Conservation (phyloP, 2,888 invertebrate genomes). For the Sarcophaga variegata region DNA sequence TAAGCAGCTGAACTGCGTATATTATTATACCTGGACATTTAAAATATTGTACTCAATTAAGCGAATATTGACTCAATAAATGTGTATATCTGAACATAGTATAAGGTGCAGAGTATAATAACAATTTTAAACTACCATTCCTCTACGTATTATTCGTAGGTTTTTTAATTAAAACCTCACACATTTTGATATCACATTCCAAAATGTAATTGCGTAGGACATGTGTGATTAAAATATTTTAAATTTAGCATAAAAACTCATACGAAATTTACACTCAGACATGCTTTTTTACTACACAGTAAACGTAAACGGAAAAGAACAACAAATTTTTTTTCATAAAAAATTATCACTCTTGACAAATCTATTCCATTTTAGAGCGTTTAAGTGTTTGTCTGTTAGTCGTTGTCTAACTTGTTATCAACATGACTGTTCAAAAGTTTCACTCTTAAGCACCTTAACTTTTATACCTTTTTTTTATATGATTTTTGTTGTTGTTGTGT, state of each 20-base stretch:
- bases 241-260: conserved; percentile 26
- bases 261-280: conserved; percentile 31
- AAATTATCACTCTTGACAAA: conserved; percentile 36
- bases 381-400: neutral
- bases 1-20: too few relatives aligned
- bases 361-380: neutral
- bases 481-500: neutral
- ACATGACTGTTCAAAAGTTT: conserved; percentile 41
- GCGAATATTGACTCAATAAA: too few relatives aligned
- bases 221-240: conserved; percentile 35
- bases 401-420: conserved; percentile 9
- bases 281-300: conserved; percentile 11
- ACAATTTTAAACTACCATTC: too few relatives aligned
- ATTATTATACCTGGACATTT: too few relatives aligned
- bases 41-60: too few relatives aligned
- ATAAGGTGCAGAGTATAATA: too few relatives aligned
- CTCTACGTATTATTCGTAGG: too few relatives aligned
- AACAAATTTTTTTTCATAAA: conserved; percentile 35
- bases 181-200: conserved; percentile 1
- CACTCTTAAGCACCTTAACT: conserved; percentile 39
- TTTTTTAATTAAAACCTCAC: neutral
- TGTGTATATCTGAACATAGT: too few relatives aligned
- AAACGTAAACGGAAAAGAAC: neutral
- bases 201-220: conserved; percentile 7
- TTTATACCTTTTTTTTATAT: neutral